Evolutionary conservation across 2,797 vertebrate genomes (phyloP), one percentile per base, ranked within the genome.

Genomic region (Austrolebias charrua): DNA sequence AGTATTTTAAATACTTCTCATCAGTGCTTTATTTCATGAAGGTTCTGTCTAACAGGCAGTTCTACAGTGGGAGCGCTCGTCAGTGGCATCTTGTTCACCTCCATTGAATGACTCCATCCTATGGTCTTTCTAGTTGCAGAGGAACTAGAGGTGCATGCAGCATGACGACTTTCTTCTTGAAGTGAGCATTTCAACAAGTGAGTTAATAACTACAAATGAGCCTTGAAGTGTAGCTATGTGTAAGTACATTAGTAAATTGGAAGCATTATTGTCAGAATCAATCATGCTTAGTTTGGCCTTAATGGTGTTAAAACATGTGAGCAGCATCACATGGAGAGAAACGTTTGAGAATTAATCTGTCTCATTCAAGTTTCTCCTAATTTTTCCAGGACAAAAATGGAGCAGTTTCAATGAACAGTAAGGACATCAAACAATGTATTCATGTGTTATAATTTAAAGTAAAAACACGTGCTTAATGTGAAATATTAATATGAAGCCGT

Each of bases 181-280:
- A 38, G 24, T 33, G 35, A 38, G 10, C 3, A 12, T 14, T 55
- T 14, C 9, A 45, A 20, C 15, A 8, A 19, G 20, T 54, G 38
- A 58, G n/a, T 40, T 60, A 11, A 55, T 53, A 54, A 50, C 53
- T 47, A 11, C 28, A 3, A 70, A 74, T 44, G 29, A 63, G 44
- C 9, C 29, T 55, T 62, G 48, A 79, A 63, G 73, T 10, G 7
- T 35, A 45, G 4, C 24, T 33, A 24, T 45, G 29, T 18, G 24
- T 24, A 24, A 24, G 24, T 24, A 6, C 8, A 19, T 60, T 28
- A 55, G 16, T 50, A 50, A 69, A 53, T 60, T 11, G 16, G 24
- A 43, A 6, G 45, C 49, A 46, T 43, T 56, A 7, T 38, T 35
- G 13, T 45, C 49, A n/a, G 19, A 49, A 33, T 7, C 35, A 28